Conservation (phyloP, 2,113 vertebrate genomes). For the Capreolus pygargus region DNA sequence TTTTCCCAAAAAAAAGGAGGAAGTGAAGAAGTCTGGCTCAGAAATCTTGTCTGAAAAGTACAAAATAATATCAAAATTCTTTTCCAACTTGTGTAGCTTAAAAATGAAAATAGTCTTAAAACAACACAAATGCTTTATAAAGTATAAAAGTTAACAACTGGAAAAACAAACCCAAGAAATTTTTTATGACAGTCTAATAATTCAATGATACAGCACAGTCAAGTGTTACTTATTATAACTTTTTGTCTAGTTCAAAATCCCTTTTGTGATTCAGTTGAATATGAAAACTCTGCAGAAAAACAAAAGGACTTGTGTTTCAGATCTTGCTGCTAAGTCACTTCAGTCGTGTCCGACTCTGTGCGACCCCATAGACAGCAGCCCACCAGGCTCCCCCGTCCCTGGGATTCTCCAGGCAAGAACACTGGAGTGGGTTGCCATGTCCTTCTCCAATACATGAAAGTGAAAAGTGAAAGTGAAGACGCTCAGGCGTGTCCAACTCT, state of each 20-base stretch:
- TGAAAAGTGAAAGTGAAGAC: too few species aligned
- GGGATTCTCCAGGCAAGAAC: too few species aligned
- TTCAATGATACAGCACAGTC: neutral
- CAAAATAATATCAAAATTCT: neutral
- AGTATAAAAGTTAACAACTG: neutral
- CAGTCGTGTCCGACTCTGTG: too few species aligned
- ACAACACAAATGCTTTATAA: neutral
- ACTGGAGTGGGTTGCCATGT: too few species aligned
- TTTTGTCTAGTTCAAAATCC: neutral
- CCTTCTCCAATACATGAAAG: too few species aligned
- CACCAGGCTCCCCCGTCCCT: too few species aligned
- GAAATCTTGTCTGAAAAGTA: neutral
- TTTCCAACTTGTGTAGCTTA: neutral
- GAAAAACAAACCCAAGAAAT: neutral
- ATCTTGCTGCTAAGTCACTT: neutral
- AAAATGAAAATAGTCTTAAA: neutral
- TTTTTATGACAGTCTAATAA: neutral
- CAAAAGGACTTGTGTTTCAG: neutral
- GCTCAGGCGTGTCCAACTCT: too few species aligned
- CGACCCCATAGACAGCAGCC: too few species aligned
- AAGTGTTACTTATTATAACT: neutral
- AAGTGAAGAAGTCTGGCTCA: neutral
- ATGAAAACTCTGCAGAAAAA: neutral
- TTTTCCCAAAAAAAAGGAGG: neutral
- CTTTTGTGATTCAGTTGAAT: neutral